These are phyloP conservation scores for Heliconius hortense DNA, from an alignment of 2,888 invertebrate genomes.

Conservation along the genomic window DNA sequence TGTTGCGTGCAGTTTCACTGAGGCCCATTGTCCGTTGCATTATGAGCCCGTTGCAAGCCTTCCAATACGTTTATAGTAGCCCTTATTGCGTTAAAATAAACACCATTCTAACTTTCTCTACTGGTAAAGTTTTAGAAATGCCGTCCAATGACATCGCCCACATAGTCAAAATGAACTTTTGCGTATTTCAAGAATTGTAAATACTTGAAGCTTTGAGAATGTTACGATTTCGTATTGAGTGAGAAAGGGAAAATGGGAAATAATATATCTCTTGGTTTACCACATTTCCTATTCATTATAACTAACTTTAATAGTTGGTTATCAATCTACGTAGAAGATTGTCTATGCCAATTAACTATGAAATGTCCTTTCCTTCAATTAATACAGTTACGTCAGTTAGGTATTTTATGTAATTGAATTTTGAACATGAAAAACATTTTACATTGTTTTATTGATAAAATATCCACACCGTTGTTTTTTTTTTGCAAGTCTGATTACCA, in stretches of 20 bases:
- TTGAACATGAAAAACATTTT: neutral
- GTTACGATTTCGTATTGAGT: slow-evolving; percentile 29
- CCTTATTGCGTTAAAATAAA: slow-evolving; percentile 35
- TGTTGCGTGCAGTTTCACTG: slow-evolving; percentile 54
- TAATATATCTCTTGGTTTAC: slow-evolving; percentile 10
- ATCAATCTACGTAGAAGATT: slow-evolving; percentile 9
- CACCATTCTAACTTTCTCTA: slow-evolving; percentile 13
- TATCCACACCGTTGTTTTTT: too few species aligned
- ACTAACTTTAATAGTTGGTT: neutral
- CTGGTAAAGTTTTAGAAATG: slow-evolving; percentile 34
- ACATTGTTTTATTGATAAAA: neutral
- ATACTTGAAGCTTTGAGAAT: slow-evolving; percentile 31
- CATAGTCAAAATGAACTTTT: slow-evolving; percentile 39
- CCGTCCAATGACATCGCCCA: slow-evolving; percentile 39
- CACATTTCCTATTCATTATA: slow-evolving; percentile 1
- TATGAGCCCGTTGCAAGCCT: slow-evolving; percentile 38
- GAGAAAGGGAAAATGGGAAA: slow-evolving; percentile 36
- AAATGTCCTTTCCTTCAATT: slow-evolving; percentile 15
- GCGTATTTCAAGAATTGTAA: slow-evolving; percentile 33
- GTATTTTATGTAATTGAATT: neutral
- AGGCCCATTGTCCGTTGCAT: slow-evolving; percentile 54
- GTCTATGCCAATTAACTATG: slow-evolving; percentile 22
- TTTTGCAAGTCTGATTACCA: neutral
- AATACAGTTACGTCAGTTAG: neutral
- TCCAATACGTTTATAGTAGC: slow-evolving; percentile 23